Percentiles rank a stretch among this genome's conserved stretches.
phyloP scores from a whole-genome alignment of 2,888 invertebrate species.

The Caenorhabditis imperialis region DNA sequence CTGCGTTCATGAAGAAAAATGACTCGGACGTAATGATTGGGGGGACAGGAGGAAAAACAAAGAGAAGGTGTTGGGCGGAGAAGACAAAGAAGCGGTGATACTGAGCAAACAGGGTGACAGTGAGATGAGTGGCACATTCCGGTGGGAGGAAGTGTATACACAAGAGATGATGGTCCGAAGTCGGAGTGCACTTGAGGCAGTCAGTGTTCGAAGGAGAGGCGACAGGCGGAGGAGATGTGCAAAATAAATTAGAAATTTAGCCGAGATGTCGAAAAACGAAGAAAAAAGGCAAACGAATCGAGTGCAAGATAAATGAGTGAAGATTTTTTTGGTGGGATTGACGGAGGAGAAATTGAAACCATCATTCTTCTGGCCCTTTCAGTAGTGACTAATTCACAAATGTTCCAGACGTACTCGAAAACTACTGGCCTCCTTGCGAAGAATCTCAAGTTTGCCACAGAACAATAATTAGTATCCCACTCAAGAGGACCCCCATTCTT shows the following conservation, averaged over 20 bases:
- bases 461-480: slow-evolving; percentile 22
- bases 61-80: slow-evolving; percentile 10
- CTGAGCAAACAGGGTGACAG: slow-evolving; percentile 31
- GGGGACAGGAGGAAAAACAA: slow-evolving; percentile 15
- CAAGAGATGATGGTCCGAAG: slow-evolving; percentile 19
- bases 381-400: no score
- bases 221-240: not conserved
- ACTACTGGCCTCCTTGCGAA: slow-evolving; percentile 19
- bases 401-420: slow-evolving; percentile 22
- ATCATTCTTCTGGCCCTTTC: no score
- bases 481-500: slow-evolving; percentile 11
- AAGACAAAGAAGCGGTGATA: slow-evolving; percentile 30
- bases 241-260: slow-evolving; percentile 57
- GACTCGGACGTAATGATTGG: no score
- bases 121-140: slow-evolving; percentile 49
- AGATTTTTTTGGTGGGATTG: slow-evolving; percentile 9
- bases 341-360: no score
- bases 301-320: slow-evolving; percentile 52
- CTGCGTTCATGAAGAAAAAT: no score
- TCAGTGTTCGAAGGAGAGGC: slow-evolving; percentile 29
- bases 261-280: slow-evolving; percentile 47
- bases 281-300: slow-evolving; percentile 3
- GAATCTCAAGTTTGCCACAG: slow-evolving; percentile 16
- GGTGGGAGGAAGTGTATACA: slow-evolving; percentile 19
- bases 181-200: slow-evolving; percentile 28